Base-by-base conservation (phyloP, 2,797 vertebrate species). In the Molothrus ater region DNA sequence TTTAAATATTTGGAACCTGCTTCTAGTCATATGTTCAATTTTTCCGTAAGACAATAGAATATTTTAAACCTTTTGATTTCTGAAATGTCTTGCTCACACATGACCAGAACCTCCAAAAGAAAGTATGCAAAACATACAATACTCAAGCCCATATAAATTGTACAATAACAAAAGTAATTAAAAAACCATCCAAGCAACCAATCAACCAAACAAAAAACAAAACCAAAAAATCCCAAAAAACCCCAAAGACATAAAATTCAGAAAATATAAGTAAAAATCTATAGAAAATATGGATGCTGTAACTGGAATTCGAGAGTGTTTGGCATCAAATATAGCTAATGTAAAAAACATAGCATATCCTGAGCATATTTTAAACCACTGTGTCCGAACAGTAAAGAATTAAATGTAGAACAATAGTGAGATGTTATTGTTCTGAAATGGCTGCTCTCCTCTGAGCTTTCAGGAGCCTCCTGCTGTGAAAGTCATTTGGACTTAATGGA, bases 401-500 rank as follows among this genome's bases (percentile, higher is more conserved):
- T 92, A 88, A 95, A 94, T 68, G 38, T 40, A 88, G 56, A 81
- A 80, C 57, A 63, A 90, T 91, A 86, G 32, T 3, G 2, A 80
- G 90, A 34, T 21, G 16, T 56, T 96, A 84, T 89, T 89, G 70
- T 61, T 96, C 90, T 86, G 87, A 93, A 96, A 96, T 63, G 91
- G 57, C 73, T 56, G 20, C 28, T 95, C 38, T 96, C 57, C 54
- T 64, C 45, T 70, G 68, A 87, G 59, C n/a, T 94, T 89, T 96
- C 34, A 14, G 65, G 64, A 97, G 38, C 18, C 68, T 94, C 96
- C 96, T 95, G 85, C 83, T 96, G 90, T 95, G 92, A 96, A 97
- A 97, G 88, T 92, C 92, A 92, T 97, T 97, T 96, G 40, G 43
- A 74, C 29, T 89, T 96, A 97, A 96, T 96, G 73, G 90, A 95